Evolutionary conservation across 2,888 invertebrate genomes (phyloP).

Genomic region (Acrobasis repandana): DNA sequence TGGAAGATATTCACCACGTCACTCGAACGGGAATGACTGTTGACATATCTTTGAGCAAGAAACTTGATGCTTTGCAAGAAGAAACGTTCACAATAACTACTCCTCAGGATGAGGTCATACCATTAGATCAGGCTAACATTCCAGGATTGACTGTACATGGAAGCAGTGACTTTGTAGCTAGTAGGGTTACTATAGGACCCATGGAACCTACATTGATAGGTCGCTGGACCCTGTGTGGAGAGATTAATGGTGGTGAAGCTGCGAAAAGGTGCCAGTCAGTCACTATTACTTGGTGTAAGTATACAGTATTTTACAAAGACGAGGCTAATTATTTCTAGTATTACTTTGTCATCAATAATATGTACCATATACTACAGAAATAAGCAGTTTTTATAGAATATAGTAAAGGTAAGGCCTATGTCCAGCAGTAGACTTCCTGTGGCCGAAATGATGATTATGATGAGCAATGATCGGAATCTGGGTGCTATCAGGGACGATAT

Average conservation of each 20-base stretch:
- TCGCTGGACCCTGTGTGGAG: constrained; percentile 41
- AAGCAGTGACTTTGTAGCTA: constrained; percentile 40
- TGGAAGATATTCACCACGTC: constrained; percentile 19
- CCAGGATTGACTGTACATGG: constrained; percentile 33
- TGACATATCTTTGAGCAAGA: constrained; percentile 38
- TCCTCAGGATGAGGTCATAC: constrained; percentile 16
- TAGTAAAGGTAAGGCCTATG: too few relatives aligned
- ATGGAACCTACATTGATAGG: constrained; percentile 38
- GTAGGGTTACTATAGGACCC: constrained; percentile 42
- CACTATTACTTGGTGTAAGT: constrained; percentile 44
- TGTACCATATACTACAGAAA: too few relatives aligned
- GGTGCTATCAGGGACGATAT: too few relatives aligned
- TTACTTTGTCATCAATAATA: too few relatives aligned
- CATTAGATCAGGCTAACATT: constrained; percentile 12
- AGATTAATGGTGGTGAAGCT: constrained; percentile 29
- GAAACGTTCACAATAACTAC: constrained; percentile 38
- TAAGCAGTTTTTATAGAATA: too few relatives aligned
- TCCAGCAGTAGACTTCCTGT: too few relatives aligned
- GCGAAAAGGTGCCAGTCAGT: constrained; percentile 40
- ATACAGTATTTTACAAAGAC: not conserved
- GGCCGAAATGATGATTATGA: too few relatives aligned
- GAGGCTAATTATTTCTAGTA: too few relatives aligned
- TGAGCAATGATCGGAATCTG: too few relatives aligned
- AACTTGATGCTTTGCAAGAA: constrained; percentile 6
- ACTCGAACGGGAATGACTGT: constrained; percentile 31